Base-by-base conservation (phyloP, 2,113 vertebrate species). In the Addax nasomaculatus region DNA sequence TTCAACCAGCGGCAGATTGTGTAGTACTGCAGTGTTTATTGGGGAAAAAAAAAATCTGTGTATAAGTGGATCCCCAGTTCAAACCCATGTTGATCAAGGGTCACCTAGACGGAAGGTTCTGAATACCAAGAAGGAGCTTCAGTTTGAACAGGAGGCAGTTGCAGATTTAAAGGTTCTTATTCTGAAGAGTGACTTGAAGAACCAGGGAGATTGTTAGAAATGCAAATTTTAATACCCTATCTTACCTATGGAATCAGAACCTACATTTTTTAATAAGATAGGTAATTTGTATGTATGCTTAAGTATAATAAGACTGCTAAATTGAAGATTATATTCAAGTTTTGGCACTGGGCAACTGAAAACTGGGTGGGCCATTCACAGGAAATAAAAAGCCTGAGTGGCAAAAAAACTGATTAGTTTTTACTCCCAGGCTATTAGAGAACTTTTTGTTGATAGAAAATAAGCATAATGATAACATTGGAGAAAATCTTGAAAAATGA, bases 371-470 rank as follows among this genome's bases (percentile, higher is more conserved):
- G 25, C 85, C 89, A 73, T 78, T 94, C 49, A 86, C 29, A 95
- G 89, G 78, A 97, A 96, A 85, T 97, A 95, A 96, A 55, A 97
- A 88, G 43, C 49, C 55, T 92, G 47, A 30, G 23, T 91, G 78
- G 30, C 79, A 91, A 95, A 83, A 90, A 94, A 96, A 29, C 89
- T 85, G 76, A 45, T 96, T 96, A 89, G 95, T 93, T 49, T 93
- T 95, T 85, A 93, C n/a, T 92, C 15, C 9, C 79, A 80, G 60
- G 39, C 62, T 81, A 27, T 53, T 95, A 90, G 76, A 92, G 76
- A 90, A 87, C 47, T 90, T 93, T 83, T 81, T 97, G 45, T 95
- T 92, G 87, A 93, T 43, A 90, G 87, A 96, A 96, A 96, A 94
- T 95, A 49, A 96, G 17, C 67, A 78, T 96, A n/a, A 92, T 89